Evolutionary conservation across 1,140 invertebrate genomes (phyloP), one percentile per base, ranked within the genome.

Genomic region (Nymphalis io): DNA sequence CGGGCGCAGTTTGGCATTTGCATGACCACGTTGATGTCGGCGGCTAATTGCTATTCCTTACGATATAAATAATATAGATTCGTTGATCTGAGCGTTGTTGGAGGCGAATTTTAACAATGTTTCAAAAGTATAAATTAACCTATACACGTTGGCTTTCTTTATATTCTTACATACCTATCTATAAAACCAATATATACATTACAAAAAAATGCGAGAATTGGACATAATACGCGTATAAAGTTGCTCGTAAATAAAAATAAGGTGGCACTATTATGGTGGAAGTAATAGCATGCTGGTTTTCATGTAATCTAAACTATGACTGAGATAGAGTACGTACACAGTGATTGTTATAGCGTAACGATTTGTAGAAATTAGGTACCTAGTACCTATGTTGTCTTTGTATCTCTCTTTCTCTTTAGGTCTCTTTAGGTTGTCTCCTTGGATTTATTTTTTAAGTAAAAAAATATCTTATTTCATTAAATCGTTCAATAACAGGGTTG

Each of bases 31-130:
- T 70, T 62, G 60, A 70, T 73, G 69, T 74, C 53, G 70, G 72
- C 70, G 70, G 76, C 80, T 88, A 87, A 86, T 86, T 87, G 85
- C 78, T 83, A 82, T 84, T 84, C 81, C 74, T 78, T 79, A 77
- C 69, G 76, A 82, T 82, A 83, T 86, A 83, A 84, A 89, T 85
- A 75, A 81, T 73, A 78, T 83, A 81, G 71, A 83, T 70, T 70
- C 65, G 70, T 53, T 63, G 74, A 80, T 75, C 65, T 40, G 71
- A 73, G 73, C 64, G 60, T 42, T 73, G 77, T 74, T 76, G 23
- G 53, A 39, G 71, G 71, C 73, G 70, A 67, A 75, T 60, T 68
- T 68, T 68, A 60, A 60, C 59, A 68, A 68, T 40, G 27, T 40
- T 53, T 61, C 48, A 44, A 58, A 60, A 46, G 1, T 1, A 18